These are phyloP conservation scores for Deilephila elpenor DNA, from an alignment of 2,888 invertebrate species.

Conservation along the genomic window DNA sequence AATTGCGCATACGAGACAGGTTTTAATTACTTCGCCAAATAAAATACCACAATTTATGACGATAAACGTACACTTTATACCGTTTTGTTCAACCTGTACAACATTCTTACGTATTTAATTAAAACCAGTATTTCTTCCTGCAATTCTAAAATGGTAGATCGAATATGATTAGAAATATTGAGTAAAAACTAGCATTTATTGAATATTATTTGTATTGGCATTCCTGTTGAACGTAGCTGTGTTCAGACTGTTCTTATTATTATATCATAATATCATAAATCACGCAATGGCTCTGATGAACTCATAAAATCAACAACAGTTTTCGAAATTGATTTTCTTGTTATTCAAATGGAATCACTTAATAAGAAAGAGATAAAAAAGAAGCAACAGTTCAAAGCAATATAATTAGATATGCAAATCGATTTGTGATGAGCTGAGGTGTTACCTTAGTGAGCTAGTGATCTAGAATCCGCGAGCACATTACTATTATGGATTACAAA, in stretches of 20 bases:
- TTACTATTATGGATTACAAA: too few relatives aligned
- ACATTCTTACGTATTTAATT: slow-evolving; percentile 15
- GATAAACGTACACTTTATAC: background rate
- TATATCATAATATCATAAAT: slow-evolving; percentile 2
- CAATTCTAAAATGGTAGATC: background rate
- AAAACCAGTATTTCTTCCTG: slow-evolving; percentile 12
- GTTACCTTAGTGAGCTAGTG: background rate
- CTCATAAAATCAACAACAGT: slow-evolving; percentile 18
- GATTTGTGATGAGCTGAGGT: slow-evolving; percentile 1
- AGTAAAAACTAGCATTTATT: background rate
- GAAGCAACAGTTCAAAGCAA: background rate
- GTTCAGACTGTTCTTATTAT: background rate
- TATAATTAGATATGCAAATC: slow-evolving; percentile 18
- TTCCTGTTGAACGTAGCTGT: background rate
- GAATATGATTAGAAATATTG: background rate
- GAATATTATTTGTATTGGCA: background rate
- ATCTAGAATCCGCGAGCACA: background rate
- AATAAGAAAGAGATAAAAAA: background rate
- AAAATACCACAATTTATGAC: slow-evolving; percentile 4
- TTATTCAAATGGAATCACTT: slow-evolving; percentile 1
- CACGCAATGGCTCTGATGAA: background rate
- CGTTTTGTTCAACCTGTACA: slow-evolving; percentile 9
- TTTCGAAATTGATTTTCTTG: background rate
- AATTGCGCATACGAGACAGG: background rate
- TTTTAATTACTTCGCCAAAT: slow-evolving; percentile 8